Evolutionary conservation across 2,113 vertebrate species (phyloP).

Genomic region (Tringa solitaria): DNA sequence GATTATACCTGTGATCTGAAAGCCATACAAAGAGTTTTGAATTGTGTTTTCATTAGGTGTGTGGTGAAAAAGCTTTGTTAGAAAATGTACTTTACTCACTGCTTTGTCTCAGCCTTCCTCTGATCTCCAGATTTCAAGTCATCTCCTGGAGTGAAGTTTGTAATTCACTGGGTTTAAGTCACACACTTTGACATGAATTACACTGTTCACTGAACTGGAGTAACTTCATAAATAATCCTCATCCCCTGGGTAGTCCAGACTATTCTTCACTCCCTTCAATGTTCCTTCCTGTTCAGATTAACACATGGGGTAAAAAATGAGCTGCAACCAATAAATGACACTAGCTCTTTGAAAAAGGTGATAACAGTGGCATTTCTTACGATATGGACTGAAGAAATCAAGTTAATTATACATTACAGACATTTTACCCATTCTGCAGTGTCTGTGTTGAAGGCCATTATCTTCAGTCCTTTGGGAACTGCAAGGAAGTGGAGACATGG

Average conservation of each 20-base stretch:
- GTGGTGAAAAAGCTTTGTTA: background rate
- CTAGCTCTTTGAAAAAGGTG: background rate
- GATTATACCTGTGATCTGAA: background rate
- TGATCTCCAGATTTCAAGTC: background rate
- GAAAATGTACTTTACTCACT: background rate
- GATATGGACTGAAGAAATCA: background rate
- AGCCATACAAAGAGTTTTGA: background rate
- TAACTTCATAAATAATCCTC: conserved; percentile 35
- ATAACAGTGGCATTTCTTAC: background rate
- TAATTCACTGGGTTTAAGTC: conserved; percentile 1
- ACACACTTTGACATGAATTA: conserved; percentile 25
- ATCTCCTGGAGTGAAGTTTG: background rate
- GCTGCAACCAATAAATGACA: background rate
- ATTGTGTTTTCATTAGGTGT: background rate
- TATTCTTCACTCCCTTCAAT: background rate
- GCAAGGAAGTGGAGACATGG: background rate
- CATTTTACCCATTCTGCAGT: background rate
- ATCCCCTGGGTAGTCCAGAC: background rate
- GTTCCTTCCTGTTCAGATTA: background rate
- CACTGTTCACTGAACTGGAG: conserved; percentile 28
- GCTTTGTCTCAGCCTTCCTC: background rate
- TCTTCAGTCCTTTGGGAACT: conserved; percentile 34
- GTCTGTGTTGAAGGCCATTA: conserved; percentile 28
- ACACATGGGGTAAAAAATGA: background rate
- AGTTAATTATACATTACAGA: conserved; percentile 58